Percentiles rank a stretch among this genome's conserved stretches.
These are phyloP conservation scores for Mus musculus DNA, from an alignment of 2,113 vertebrate genomes.

Conservation along the genomic window DNA sequence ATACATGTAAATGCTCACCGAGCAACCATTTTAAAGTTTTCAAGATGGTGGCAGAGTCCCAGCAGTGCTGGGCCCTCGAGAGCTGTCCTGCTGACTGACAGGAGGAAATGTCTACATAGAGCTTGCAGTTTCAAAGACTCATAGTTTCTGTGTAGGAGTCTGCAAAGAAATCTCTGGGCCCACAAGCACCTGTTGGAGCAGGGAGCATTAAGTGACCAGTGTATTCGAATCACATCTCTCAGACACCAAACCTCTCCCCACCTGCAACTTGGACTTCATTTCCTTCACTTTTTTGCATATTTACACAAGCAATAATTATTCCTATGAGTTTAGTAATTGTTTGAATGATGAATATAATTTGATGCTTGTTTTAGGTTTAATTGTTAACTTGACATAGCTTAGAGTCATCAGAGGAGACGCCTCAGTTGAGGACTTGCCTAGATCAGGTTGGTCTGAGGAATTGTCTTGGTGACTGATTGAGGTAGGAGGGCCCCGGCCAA, in stretches of 20 bases:
- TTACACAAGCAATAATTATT: background rate
- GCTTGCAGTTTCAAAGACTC: background rate
- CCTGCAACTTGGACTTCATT: background rate
- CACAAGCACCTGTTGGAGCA: background rate
- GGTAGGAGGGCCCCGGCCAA: background rate
- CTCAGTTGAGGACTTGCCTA: background rate
- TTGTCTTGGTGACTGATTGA: background rate
- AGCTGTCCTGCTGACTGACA: slow-evolving; percentile 6
- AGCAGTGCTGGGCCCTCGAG: background rate
- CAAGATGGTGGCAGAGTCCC: background rate
- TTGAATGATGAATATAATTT: background rate
- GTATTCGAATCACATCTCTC: background rate
- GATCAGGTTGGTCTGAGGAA: background rate
- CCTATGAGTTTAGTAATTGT: background rate
- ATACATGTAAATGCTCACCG: slow-evolving; percentile 7
- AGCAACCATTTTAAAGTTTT: slow-evolving; percentile 31
- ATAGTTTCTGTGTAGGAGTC: background rate
- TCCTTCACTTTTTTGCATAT: slow-evolving; percentile 1
- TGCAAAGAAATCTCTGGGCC: background rate
- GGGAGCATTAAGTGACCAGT: background rate
- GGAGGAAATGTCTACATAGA: background rate
- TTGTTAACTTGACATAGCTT: background rate
- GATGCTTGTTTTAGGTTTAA: background rate
- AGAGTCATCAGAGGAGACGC: background rate
- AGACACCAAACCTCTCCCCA: background rate